A percentile compares a stretch with the other conserved stretches of the same genome.
Evolutionary conservation across 2,113 vertebrate species (phyloP).

Genomic region (Channa argus): DNA sequence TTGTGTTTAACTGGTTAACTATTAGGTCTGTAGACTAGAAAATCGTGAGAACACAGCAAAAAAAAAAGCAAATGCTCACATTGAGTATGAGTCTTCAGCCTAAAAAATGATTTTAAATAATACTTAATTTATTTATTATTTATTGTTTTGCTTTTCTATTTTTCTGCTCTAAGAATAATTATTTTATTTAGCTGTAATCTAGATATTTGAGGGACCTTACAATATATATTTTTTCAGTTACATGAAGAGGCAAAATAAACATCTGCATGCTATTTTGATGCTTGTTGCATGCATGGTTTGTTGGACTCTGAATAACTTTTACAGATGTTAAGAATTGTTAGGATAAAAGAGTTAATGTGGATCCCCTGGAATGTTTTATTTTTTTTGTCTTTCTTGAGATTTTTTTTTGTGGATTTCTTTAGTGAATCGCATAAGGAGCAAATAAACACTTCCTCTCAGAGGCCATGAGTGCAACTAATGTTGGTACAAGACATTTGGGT

Average conservation of each 20-base stretch:
- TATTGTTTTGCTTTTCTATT: too few species aligned
- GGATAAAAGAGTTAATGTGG: not conserved
- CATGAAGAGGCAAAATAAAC: not conserved
- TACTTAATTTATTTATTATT: too few species aligned
- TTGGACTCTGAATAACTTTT: not conserved
- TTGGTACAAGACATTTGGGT: conserved; percentile 17
- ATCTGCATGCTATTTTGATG: not conserved
- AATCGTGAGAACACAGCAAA: too few species aligned
- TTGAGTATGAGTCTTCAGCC: too few species aligned
- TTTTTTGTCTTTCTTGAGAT: too few species aligned
- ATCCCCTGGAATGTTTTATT: conserved; percentile 15
- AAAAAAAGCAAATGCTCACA: too few species aligned
- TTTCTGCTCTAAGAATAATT: not conserved
- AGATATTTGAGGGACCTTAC: too few species aligned
- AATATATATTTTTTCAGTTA: too few species aligned
- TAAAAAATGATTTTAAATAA: too few species aligned
- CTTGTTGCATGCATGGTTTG: not conserved
- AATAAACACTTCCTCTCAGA: conserved; percentile 11
- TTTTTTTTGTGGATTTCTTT: conserved; percentile 9
- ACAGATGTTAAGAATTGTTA: not conserved
- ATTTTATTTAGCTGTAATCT: not conserved
- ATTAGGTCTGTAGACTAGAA: too few species aligned
- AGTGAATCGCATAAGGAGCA: not conserved
- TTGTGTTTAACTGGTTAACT: too few species aligned
- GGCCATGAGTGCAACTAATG: conserved; percentile 18